phyloP scores from a whole-genome alignment of 1,140 invertebrate species.

The Asobara japonica region DNA sequence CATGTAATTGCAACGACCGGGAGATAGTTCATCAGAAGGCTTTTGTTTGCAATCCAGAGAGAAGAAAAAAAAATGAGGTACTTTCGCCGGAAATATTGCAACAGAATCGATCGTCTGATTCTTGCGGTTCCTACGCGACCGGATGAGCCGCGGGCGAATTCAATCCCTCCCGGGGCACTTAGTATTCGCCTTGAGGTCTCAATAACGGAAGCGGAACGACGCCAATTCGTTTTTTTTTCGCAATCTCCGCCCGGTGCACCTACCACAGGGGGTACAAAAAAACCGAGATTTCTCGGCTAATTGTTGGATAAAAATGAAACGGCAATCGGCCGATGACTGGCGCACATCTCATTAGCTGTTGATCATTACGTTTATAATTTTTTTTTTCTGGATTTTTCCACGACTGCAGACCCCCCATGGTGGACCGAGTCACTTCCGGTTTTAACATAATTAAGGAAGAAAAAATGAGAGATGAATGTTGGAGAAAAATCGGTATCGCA shows the following conservation, averaged over 20 bases:
- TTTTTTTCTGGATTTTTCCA: not conserved
- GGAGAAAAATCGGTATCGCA: too few relatives aligned
- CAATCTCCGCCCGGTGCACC: not conserved
- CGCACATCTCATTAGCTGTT: not conserved
- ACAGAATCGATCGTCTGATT: not conserved
- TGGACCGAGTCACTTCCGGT: not conserved
- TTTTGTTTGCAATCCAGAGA: not conserved
- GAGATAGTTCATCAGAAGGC: not conserved
- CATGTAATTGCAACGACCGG: not conserved
- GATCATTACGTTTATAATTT: not conserved
- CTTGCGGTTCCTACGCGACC: not conserved
- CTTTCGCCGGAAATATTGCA: not conserved
- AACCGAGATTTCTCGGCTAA: not conserved
- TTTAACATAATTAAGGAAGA: not conserved
- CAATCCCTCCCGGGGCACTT: not conserved
- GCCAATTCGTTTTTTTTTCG: not conserved
- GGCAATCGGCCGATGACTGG: not conserved
- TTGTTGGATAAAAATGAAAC: not conserved
- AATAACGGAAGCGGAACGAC: constrained; percentile 11
- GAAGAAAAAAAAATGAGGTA: not conserved
- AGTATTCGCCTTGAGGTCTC: not conserved
- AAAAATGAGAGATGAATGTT: too few relatives aligned
- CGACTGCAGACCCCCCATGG: not conserved
- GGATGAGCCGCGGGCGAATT: not conserved
- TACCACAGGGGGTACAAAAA: not conserved